Base-by-base conservation (phyloP, 1,140 invertebrate species). In the Drosophila pallidifrons region DNA sequence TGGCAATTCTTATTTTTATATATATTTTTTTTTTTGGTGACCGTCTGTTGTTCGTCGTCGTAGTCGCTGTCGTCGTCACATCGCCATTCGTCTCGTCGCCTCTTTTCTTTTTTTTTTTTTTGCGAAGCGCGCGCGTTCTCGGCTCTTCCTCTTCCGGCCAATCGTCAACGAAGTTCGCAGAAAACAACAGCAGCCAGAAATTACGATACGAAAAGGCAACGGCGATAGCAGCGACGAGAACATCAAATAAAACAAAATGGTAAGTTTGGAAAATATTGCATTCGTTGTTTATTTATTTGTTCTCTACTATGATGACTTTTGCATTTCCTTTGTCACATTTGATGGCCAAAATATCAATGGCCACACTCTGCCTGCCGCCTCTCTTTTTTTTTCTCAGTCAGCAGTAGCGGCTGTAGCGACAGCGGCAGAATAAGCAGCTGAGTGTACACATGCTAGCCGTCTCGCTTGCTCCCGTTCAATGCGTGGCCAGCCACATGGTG, bases 401-500 rank as follows among this genome's bases (percentile, higher is more conserved):
- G n/a, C 30, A 6, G 8, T 47, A 51, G 61, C 55, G 30, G 43
- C 41, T 25, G 20, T 25, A 25, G 35, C 16, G 6, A 4, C 16
- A 1, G 63, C 57, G 32, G 45, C 43, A 38, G 60, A 57, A 66
- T 52, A 43, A 75, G 64, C 76, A 78, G 76, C 76, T 78, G 76
- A 75, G 66, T 46, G 59, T 78, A 60, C 60, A 70, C 55, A 65
- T 8, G 57, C 60, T 65, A 70, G 59, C 65, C 55, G 64, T 78
- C 72, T 75, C 72, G 47, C 60, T 78, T 43, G 16, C 76, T 49
- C 72, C 20, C 43, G 20, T 35, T 45, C 13, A 43, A 10, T 65
- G 60, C 59, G 54, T 75, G 41, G 30, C 54, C 72, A 58, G 43
- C 75, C 72, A 78, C 75, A 78, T 78, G 75, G 75, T 77, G 58